Conservation (phyloP, 2,797 vertebrate genomes). For the Avahi laniger region DNA sequence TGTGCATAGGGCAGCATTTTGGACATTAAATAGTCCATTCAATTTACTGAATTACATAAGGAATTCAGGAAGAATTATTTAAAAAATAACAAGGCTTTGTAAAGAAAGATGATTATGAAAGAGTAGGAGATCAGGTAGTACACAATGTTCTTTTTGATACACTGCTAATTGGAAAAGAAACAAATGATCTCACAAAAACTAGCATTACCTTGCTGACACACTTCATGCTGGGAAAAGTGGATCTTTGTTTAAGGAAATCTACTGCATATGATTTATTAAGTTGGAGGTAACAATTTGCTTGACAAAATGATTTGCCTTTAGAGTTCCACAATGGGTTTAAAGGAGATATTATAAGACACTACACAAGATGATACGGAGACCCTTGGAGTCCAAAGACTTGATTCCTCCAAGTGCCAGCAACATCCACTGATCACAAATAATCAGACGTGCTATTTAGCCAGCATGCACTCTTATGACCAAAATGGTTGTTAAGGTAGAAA, state of each 20-base stretch:
- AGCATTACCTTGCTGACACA: background rate
- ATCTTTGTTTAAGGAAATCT: background rate
- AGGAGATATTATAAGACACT: background rate
- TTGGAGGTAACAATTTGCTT: background rate
- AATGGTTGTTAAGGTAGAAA: background rate
- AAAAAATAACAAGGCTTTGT: background rate
- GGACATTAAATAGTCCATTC: background rate
- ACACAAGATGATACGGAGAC: background rate
- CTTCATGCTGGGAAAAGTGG: background rate
- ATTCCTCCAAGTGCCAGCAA: background rate
- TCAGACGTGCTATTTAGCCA: background rate
- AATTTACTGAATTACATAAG: background rate
- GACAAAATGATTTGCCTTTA: background rate
- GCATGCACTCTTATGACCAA: background rate
- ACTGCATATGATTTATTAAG: background rate
- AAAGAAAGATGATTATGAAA: background rate
- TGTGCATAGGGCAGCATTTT: background rate
- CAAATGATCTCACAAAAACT: background rate
- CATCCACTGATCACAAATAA: background rate
- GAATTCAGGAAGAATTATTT: background rate
- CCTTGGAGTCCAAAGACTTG: background rate
- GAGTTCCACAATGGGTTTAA: background rate
- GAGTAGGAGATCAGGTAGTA: background rate
- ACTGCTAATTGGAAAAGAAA: background rate
- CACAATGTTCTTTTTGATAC: background rate